Conservation (phyloP, 2,797 vertebrate species). For the Podarcis siculus region DNA sequence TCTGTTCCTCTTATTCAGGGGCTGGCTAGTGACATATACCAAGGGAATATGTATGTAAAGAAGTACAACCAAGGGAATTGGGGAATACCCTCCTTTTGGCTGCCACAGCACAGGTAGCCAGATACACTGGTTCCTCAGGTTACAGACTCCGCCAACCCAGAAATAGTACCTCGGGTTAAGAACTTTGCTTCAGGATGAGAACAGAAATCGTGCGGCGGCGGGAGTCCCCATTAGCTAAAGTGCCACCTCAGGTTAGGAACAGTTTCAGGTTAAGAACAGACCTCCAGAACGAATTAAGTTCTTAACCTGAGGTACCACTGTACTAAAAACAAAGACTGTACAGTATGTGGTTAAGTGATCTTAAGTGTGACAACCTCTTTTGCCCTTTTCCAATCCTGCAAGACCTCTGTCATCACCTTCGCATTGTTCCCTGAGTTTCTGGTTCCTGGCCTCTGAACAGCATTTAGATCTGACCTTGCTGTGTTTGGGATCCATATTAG, state of each 20-base stretch:
- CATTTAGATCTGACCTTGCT: neutral
- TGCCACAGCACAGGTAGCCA: neutral
- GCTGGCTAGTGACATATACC: neutral
- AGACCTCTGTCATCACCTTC: neutral
- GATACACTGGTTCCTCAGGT: neutral
- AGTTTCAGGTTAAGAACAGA: no score
- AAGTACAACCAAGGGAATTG: neutral
- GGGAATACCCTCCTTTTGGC: neutral
- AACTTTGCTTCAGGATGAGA: no score
- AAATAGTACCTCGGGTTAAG: no score
- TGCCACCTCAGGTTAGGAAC: no score
- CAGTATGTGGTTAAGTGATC: neutral
- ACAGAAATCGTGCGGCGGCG: no score
- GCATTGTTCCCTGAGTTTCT: neutral
- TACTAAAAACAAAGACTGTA: neutral
- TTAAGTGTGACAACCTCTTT: neutral
- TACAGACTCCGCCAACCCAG: no score
- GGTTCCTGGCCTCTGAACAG: neutral
- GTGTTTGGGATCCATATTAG: neutral
- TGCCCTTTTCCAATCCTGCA: no score
- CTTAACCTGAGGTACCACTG: no score
- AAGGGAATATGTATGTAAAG: neutral
- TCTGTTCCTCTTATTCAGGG: neutral
- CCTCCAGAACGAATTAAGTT: no score
- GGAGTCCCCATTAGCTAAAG: no score